phyloP scores from a whole-genome alignment of 1,140 invertebrate genomes.

The Drosophila nikananu region DNA sequence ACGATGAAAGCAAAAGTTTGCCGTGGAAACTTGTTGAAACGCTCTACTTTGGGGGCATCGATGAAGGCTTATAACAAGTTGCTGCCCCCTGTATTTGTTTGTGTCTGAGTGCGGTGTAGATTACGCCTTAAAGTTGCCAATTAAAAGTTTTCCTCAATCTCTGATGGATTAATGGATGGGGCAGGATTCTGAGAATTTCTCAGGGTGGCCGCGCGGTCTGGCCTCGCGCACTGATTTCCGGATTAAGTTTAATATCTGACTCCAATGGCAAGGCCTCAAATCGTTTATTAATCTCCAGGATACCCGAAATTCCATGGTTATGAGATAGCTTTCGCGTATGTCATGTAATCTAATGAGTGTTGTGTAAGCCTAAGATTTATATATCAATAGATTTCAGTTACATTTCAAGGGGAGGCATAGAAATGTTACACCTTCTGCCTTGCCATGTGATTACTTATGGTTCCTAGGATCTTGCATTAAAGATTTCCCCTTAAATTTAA shows the following conservation, averaged over 20 bases:
- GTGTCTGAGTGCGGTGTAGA: conserved; percentile 42
- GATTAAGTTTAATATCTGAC: conserved; percentile 24
- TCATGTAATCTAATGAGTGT: not conserved
- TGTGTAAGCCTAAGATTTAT: not conserved
- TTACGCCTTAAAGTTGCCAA: conserved; percentile 80
- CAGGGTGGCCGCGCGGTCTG: not conserved
- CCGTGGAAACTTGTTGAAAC: conserved; percentile 64
- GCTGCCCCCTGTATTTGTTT: conserved; percentile 24
- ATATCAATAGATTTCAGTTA: not conserved
- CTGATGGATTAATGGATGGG: conserved; percentile 9
- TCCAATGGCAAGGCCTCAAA: conserved; percentile 29
- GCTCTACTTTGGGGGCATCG: conserved; percentile 61
- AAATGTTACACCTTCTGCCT: too few relatives aligned
- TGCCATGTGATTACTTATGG: too few relatives aligned
- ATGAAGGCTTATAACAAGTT: conserved; percentile 71
- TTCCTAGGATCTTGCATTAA: too few relatives aligned
- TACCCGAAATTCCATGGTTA: not conserved
- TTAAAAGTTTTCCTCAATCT: conserved; percentile 71
- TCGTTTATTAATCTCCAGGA: conserved; percentile 55
- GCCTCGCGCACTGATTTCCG: conserved; percentile 14
- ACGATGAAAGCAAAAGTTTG: conserved; percentile 76
- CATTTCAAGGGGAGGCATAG: not conserved
- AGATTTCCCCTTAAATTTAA: not conserved
- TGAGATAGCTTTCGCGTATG: not conserved
- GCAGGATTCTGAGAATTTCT: not conserved